Evolutionary conservation across 2,113 vertebrate genomes (phyloP), one percentile per base, ranked within the genome.

Genomic region (Myanophis thanlyinensis): DNA sequence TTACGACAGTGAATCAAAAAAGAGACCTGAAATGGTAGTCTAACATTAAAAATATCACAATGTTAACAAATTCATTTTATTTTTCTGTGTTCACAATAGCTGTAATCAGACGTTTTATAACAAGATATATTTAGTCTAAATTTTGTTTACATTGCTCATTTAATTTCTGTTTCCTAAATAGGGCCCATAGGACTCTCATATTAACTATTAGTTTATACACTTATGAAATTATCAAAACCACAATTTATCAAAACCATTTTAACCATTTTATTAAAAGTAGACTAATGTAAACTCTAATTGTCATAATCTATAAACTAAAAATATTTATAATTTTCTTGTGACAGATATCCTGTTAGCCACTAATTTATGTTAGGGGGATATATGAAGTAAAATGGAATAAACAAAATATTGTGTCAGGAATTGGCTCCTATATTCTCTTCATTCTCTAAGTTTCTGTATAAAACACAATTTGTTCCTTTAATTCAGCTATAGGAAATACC

Each of bases 251-350:
- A 86, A 92, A 44, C 56, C 88, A 46, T n/a, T 54, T 84, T 59
- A 89, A 30, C 86, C 93, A 93, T 67, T 80, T 93, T 85, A 80
- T 95, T 35, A 89, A 88, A 93, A 35, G 11, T 12, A 93, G 52
- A 20, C 5, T 92, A 92, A 90, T 67, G 11, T 93, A 90, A 73
- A 93, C 49, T 90, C 84, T 73, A 53, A 27, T 87, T 87, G 27
- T 5, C 6, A 53, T 12, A 87, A 35, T 67, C 53, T n/a, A 30
- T 53, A n/a, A n/a, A 67, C 62, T 15, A 35, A 35, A 23, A 87
- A 87, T 73, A 48, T 44, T 67, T 93, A 67, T 52, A 86, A 15
- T 25, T 86, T 90, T 90, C 56, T 56, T 22, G 15, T 51, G 54
- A 52, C 35, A 62, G 90, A 87, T 5, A 15, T 73, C 18, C 67